Percentiles rank a stretch among this genome's conserved stretches.
Evolutionary conservation across 2,888 invertebrate genomes (phyloP).

Genomic region (Deladenus siricidicola): DNA sequence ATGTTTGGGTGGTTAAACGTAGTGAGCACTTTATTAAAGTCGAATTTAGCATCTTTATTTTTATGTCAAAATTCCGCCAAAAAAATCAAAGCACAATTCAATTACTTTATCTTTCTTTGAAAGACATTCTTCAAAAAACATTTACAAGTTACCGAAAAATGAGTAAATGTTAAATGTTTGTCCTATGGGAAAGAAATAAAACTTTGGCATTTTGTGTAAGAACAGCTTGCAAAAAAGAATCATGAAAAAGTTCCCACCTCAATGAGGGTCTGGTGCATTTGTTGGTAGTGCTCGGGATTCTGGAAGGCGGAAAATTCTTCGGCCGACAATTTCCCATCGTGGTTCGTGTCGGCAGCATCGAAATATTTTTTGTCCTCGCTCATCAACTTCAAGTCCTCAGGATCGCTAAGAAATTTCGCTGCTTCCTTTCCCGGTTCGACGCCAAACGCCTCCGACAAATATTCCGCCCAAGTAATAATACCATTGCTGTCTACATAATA

Average conservation of each 20-base stretch:
- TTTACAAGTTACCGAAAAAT: too few species aligned
- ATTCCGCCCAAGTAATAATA: slow-evolving; percentile 77
- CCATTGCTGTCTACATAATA: slow-evolving; percentile 72
- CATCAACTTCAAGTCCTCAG: slow-evolving; percentile 54
- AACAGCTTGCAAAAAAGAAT: not conserved
- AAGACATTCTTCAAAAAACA: not conserved
- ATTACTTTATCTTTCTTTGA: not conserved
- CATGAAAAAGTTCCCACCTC: slow-evolving; percentile 58
- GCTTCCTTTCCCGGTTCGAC: slow-evolving; percentile 58
- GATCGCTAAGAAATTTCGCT: slow-evolving; percentile 32
- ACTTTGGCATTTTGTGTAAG: not conserved
- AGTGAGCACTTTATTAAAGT: too few species aligned
- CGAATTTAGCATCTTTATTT: too few species aligned
- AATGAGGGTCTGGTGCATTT: slow-evolving; percentile 62
- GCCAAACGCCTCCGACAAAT: slow-evolving; percentile 78
- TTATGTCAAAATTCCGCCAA: not conserved
- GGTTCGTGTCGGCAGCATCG: slow-evolving; percentile 67
- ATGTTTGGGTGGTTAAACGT: too few species aligned
- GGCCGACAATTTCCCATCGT: slow-evolving; percentile 68
- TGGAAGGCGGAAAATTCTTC: slow-evolving; percentile 79
- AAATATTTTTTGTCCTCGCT: slow-evolving; percentile 78
- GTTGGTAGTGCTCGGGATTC: slow-evolving; percentile 79
- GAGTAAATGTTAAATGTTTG: too few species aligned
- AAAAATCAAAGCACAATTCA: not conserved
- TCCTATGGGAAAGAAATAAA: too few species aligned